Conservation (phyloP, 2,888 invertebrate genomes). For the Willowsia nigromaculata region DNA sequence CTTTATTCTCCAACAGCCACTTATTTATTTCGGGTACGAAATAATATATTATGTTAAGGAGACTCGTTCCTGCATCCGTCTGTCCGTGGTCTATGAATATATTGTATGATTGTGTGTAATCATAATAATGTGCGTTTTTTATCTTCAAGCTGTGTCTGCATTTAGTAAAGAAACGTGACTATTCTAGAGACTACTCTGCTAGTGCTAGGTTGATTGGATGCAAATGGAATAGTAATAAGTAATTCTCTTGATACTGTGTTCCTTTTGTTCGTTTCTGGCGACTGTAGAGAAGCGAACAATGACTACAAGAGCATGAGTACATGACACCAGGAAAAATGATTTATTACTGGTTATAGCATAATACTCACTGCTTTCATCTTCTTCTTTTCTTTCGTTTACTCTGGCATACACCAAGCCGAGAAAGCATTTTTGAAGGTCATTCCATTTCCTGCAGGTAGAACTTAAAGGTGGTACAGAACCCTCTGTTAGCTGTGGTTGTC, state of each 20-base stretch:
- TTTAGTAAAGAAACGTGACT: neutral
- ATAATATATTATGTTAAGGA: no score
- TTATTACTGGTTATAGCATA: conserved; percentile 33
- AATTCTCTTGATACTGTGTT: conserved; percentile 13
- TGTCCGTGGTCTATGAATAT: no score
- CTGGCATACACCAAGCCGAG: neutral
- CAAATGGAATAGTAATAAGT: conserved; percentile 59
- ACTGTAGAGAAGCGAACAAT: neutral
- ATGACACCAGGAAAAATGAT: conserved; percentile 32
- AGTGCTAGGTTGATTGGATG: conserved; percentile 56
- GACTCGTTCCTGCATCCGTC: no score
- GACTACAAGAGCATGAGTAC: neutral
- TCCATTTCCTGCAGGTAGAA: no score
- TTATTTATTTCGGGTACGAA: no score
- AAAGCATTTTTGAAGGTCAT: conserved; percentile 57
- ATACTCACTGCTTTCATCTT: neutral
- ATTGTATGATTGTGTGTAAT: no score
- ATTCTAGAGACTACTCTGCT: neutral
- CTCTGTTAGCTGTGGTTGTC: neutral
- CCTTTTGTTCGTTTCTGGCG: neutral
- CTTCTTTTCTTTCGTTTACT: neutral
- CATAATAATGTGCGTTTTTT: neutral
- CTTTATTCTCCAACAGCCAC: neutral
- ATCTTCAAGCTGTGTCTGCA: neutral
- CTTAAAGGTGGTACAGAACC: neutral